Evolutionary conservation across 2,113 vertebrate genomes (phyloP), one percentile per base, ranked within the genome.

Genomic region (Agelaius tricolor): DNA sequence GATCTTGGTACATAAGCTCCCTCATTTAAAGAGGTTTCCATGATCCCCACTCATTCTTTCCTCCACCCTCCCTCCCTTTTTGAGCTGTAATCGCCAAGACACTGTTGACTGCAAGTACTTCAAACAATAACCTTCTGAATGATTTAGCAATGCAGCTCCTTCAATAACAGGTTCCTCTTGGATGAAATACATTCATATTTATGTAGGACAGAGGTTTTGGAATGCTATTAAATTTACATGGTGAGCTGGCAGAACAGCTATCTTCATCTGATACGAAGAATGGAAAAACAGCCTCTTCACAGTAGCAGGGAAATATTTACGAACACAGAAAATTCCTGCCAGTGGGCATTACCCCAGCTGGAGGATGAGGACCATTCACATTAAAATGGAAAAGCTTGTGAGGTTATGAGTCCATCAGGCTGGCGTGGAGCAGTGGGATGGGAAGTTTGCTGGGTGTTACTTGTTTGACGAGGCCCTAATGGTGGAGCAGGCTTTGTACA

Each of bases 191-290:
- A 28, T 82, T 87, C 73, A 23, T 71, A 61, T 84, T 97, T 96
- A 84, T 92, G 81, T 96, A 91, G 58, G 92, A 71, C 91, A 26
- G 18, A 92, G 89, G 46, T 58, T 96, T 94, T 39, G 67, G 86
- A 96, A 81, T 73, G 78, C 87, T 81, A 86, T 97, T 96, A 97
- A 96, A 95, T 95, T 90, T 96, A 93, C 91, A 86, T 72, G 80
- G 89, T 6, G 35, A 89, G 82, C 87, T 87, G 77, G 75, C 94
- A 73, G 47, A 95, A 62, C 49, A 82, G 43, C 71, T 93, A 65
- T 94, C 82, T 91, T 85, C 79, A 80, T 44, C 66, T 17, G 26
- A 33, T 55, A 39, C 0, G 2, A 86, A 62, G 3, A 26, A 44
- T 52, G 26, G 52, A 27, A 65, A 84, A 87, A 47, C 21, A 44